A percentile compares a stretch with the other conserved stretches of the same genome.
phyloP scores from a whole-genome alignment of 1,140 invertebrate species.

The Hormaphis cornu region DNA sequence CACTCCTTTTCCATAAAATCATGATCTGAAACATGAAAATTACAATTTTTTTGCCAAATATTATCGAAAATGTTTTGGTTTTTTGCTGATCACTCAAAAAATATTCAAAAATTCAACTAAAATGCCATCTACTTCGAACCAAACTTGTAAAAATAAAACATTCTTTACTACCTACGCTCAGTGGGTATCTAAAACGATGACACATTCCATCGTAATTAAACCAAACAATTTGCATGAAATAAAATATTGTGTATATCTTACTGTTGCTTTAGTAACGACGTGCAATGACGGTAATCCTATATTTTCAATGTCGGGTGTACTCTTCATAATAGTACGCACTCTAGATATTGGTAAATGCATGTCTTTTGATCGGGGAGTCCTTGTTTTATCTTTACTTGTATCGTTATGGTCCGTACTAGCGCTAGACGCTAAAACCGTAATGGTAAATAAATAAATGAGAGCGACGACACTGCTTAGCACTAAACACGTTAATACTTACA shows the following conservation, averaged over 20 bases:
- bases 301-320: constrained; percentile 68
- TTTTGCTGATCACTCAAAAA: no score
- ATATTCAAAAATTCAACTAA: no score
- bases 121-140: no score
- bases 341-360: constrained; percentile 55
- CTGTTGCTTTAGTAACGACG: constrained; percentile 63
- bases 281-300: constrained; percentile 64
- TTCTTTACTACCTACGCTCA: no score
- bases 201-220: no score
- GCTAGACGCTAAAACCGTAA: neutral
- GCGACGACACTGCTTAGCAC: neutral
- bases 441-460: neutral
- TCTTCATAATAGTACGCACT: constrained; percentile 78
- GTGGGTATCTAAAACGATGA: no score
- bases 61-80: no score
- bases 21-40: no score
- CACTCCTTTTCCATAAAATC: no score
- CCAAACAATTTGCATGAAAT: no score
- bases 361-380: constrained; percentile 30
- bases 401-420: neutral
- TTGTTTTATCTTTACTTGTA: constrained; percentile 17
- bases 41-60: no score
- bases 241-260: constrained; percentile 43
- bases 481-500: neutral
- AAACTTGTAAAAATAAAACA: no score